Evolutionary conservation across 2,797 vertebrate species (phyloP), one percentile per base, ranked within the genome.

Genomic region (Premnoplex brunnescens): DNA sequence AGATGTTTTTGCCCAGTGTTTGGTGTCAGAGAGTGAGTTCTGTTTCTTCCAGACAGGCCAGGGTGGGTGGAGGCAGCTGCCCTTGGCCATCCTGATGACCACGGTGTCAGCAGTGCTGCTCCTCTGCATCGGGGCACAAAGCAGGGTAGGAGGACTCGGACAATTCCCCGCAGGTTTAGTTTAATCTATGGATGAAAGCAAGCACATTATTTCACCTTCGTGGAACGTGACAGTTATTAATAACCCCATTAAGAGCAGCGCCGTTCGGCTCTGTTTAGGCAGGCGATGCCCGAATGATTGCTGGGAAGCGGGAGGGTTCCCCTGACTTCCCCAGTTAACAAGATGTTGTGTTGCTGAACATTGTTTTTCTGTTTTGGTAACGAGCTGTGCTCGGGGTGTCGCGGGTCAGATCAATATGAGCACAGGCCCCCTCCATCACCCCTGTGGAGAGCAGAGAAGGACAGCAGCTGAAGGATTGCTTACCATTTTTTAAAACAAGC

Each of bases 171-270:
- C 86, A 67, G 96, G 89, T 89, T 96, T 58, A 48, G 93, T 79
- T 92, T 95, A 95, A 97, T 96, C 96, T 97, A 12, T 69, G 91
- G 89, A 58, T 59, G 89, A 34, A 93, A 68, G 89, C 20, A 77
- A 93, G 91, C 72, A 2, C 94, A 75, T 97, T 97, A 95, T 96
- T 97, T 93, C 94, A 72, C 97, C 96, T 85, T 66, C 64, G 89
- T 66, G 94, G 94, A 75, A 95, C 55, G 78, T 95, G 97, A 93
- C 97, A 97, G 97, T 96, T 97, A 98, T 97, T 97, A 97, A 98
- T 97, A 97, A 97, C 96, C 95, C 97, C 94, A 97, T 98, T 97
- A 98, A 69, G 95, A 80, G 39, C 96, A 68, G 51, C 66, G 43
- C 89, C n/a, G 62, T 22, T 86, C 10, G 28, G 93, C 62, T 83